A percentile compares a stretch with the other conserved stretches of the same genome.
phyloP scores from a whole-genome alignment of 92 coral and sea anemone genomes.

The Ricordea florida region DNA sequence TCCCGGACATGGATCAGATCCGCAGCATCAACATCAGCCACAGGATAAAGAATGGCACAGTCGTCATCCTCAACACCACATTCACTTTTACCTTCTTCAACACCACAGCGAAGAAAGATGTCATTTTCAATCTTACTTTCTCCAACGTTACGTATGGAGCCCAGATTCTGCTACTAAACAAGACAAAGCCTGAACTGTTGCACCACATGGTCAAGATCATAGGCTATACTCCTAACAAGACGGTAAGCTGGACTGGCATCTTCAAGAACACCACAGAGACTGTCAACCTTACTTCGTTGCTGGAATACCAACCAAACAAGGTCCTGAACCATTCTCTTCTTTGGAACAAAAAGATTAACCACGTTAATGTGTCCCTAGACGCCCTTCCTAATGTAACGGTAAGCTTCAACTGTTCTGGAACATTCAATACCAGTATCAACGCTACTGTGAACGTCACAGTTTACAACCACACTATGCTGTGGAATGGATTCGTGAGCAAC shows the following conservation, averaged over 20 bases:
- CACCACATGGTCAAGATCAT: slow-evolving; percentile 34
- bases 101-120: slow-evolving; percentile 45
- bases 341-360: slow-evolving; percentile 26
- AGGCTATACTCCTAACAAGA: slow-evolving; percentile 41
- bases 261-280: slow-evolving; percentile 44
- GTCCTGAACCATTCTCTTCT: slow-evolving; percentile 50
- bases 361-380: slow-evolving; percentile 50
- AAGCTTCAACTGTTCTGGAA: slow-evolving; percentile 63
- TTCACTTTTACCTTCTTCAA: slow-evolving; percentile 44
- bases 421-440: slow-evolving; percentile 46
- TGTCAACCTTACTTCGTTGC: slow-evolving; percentile 46
- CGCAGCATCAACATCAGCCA: slow-evolving; percentile 61
- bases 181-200: slow-evolving; percentile 10
- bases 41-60: slow-evolving; percentile 49
- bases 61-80: slow-evolving; percentile 33
- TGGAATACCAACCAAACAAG: slow-evolving; percentile 19
- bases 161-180: slow-evolving; percentile 35
- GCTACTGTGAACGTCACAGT: slow-evolving; percentile 40
- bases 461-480: slow-evolving; percentile 48
- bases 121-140: slow-evolving; percentile 47
- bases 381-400: slow-evolving; percentile 49
- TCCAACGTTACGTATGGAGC: slow-evolving; percentile 60
- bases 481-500: slow-evolving; percentile 58
- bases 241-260: slow-evolving; percentile 55
- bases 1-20: slow-evolving; percentile 23